Conservation (phyloP, 2,797 vertebrate species). For the Lepilemur septentrionalis region DNA sequence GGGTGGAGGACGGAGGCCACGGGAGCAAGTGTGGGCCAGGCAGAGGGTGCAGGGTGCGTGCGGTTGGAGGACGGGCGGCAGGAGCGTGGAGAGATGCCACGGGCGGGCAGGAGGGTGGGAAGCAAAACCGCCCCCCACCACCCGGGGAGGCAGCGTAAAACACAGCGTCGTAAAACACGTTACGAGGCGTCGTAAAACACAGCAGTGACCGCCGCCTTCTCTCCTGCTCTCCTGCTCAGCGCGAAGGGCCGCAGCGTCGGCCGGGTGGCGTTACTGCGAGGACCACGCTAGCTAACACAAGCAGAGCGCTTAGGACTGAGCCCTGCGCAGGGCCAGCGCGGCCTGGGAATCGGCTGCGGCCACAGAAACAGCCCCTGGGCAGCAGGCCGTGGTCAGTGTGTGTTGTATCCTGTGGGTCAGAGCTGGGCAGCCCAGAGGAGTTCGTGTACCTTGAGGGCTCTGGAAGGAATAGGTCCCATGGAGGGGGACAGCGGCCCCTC, state of each 20-base stretch:
- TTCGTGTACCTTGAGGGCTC: not conserved
- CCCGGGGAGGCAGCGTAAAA: fast-evolving
- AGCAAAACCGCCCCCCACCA: too few species aligned
- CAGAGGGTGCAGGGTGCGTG: fast-evolving
- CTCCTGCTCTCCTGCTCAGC: too few species aligned
- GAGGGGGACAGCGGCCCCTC: not conserved
- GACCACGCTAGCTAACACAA: too few species aligned
- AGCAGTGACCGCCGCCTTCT: fast-evolving
- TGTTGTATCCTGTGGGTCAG: fast-evolving
- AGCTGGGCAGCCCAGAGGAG: not conserved
- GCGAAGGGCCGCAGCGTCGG: not conserved
- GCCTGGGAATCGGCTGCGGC: fast-evolving
- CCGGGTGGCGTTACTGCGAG: fast-evolving
- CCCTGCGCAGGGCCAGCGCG: not conserved
- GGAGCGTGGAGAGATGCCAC: fast-evolving
- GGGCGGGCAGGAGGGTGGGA: fast-evolving
- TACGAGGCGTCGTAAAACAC: fast-evolving
- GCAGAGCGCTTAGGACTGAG: fast-evolving
- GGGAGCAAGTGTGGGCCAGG: fast-evolving
- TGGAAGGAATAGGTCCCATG: not conserved
- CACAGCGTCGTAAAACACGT: too few species aligned
- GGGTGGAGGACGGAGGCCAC: too few species aligned
- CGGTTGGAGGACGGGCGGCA: fast-evolving
- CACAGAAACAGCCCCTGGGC: too few species aligned
- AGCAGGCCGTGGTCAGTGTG: too few species aligned